A percentile compares a stretch with the other conserved stretches of the same genome.
phyloP scores from a whole-genome alignment of 2,888 invertebrate species.

The Drosophila monieri region DNA sequence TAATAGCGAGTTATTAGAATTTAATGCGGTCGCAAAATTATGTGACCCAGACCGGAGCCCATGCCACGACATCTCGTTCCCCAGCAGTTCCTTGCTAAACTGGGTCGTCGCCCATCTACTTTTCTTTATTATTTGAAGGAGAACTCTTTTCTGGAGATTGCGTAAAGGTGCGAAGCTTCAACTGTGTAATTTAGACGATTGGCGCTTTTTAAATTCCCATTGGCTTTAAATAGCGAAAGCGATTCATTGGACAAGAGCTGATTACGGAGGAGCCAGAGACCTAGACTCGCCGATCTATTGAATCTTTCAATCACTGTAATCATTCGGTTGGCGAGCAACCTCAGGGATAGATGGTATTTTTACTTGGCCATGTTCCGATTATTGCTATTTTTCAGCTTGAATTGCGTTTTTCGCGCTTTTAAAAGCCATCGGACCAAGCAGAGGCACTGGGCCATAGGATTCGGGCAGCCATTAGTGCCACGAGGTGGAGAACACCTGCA shows the following conservation, averaged over 20 bases:
- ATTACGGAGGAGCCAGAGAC: slow-evolving; percentile 41
- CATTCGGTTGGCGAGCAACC: slow-evolving; percentile 17
- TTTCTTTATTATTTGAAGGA: neutral
- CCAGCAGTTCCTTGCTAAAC: slow-evolving; percentile 44
- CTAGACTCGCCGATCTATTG: neutral
- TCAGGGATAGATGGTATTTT: slow-evolving; percentile 9
- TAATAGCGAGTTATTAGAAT: slow-evolving; percentile 80
- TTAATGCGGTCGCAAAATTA: slow-evolving; percentile 65
- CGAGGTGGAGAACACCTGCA: slow-evolving; percentile 37
- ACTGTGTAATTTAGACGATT: slow-evolving; percentile 19
- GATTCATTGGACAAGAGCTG: slow-evolving; percentile 23
- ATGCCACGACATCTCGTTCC: slow-evolving; percentile 14
- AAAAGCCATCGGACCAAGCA: neutral
- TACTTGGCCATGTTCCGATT: slow-evolving; percentile 2
- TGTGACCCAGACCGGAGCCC: slow-evolving; percentile 22
- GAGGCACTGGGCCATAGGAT: neutral
- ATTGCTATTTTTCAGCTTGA: slow-evolving; percentile 67
- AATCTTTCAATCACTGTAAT: slow-evolving; percentile 55
- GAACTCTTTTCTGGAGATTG: neutral
- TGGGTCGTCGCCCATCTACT: slow-evolving; percentile 58
- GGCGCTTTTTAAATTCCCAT: slow-evolving; percentile 39
- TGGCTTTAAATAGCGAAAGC: slow-evolving; percentile 4
- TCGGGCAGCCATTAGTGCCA: slow-evolving; percentile 8
- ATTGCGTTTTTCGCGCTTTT: slow-evolving; percentile 60
- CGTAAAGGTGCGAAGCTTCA: slow-evolving; percentile 31